Base-by-base conservation (phyloP, 2,888 invertebrate genomes). In the Acronicta leporina region DNA sequence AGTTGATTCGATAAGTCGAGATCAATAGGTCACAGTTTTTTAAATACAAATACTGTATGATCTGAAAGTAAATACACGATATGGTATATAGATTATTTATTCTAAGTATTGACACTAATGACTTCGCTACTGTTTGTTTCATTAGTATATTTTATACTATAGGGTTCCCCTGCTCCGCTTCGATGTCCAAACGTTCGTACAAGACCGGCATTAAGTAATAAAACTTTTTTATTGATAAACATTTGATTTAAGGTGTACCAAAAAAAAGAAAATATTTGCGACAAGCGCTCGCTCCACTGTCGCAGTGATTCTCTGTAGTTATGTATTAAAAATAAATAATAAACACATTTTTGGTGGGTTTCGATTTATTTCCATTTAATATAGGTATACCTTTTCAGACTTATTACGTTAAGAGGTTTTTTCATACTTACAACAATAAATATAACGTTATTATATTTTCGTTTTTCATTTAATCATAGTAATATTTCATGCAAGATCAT, bases 291-390 rank as follows among this genome's bases (percentile, higher is more conserved):
- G 71, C 77, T 82, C 79, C 86, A 82, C 84, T 84, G 88, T 77
- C 73, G 77, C 77, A 75, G 87, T 86, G 90, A 90, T 89, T 88
- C 88, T 89, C 89, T 89, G 90, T 92, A 93, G 92, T 90, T 92
- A 92, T 92, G 86, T 92, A 92, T 88, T 88, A 86, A 92, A 75
- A 92, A 89, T 90, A 89, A 92, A 88, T 83, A 88, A 89, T 88
- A 85, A 90, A 88, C 83, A 82, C 73, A 81, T 67, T 68, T 62
- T 75, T 64, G 55, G 59, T 73, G 65, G 48, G 54, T 53, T 74
- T 74, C 48, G 46, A 75, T 79, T 75, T 73, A 63, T 71, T 61
- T 57, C 59, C 55, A 15, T 56, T 59, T 50, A 7, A 15, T 57
- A 43, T 56, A n/a, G n/a, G 13, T 38, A 46, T 46, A 63, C 61